Percentiles rank a stretch among this genome's conserved stretches.
Evolutionary conservation across 2,113 vertebrate genomes (phyloP).

Genomic region (Pedionomus torquatus): DNA sequence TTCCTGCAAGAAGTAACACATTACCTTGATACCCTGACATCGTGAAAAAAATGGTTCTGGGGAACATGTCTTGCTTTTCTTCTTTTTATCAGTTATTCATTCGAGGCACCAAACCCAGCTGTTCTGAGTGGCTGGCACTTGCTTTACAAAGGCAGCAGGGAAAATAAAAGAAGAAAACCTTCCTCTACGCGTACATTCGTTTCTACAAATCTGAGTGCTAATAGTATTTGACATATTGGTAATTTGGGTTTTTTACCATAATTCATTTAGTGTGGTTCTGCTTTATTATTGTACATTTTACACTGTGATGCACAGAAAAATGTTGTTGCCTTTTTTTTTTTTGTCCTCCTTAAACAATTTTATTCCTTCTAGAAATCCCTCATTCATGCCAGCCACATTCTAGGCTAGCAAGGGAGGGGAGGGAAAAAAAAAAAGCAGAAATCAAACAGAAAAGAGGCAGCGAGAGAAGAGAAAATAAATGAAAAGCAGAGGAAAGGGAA

Average conservation of each 20-base stretch:
- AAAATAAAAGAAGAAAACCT: constrained; percentile 8
- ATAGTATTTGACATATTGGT: constrained; percentile 75
- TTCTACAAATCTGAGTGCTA: constrained; percentile 57
- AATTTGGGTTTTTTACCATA: constrained; percentile 63
- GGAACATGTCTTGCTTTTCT: neutral
- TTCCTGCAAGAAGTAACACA: constrained; percentile 9
- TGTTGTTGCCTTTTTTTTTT: neutral
- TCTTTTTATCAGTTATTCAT: constrained; percentile 46
- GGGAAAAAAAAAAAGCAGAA: neutral
- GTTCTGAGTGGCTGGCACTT: neutral
- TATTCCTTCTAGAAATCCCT: constrained; percentile 68
- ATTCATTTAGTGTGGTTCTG: constrained; percentile 74
- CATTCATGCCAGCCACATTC: constrained; percentile 36
- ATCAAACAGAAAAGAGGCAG: neutral
- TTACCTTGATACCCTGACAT: constrained; percentile 31
- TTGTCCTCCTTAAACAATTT: constrained; percentile 48
- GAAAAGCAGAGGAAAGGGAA: neutral
- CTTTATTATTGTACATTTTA: constrained; percentile 75
- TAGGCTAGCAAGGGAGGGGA: neutral
- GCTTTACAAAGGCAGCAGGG: constrained; percentile 28
- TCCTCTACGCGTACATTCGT: constrained; percentile 14
- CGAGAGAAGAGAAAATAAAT: neutral
- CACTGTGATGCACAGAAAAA: constrained; percentile 69
- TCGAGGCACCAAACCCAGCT: constrained; percentile 56
- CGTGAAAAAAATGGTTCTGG: constrained; percentile 14